Evolutionary conservation across 2,888 invertebrate species (phyloP), one percentile per base, ranked within the genome.

Genomic region (Stictocephala bisonia): DNA sequence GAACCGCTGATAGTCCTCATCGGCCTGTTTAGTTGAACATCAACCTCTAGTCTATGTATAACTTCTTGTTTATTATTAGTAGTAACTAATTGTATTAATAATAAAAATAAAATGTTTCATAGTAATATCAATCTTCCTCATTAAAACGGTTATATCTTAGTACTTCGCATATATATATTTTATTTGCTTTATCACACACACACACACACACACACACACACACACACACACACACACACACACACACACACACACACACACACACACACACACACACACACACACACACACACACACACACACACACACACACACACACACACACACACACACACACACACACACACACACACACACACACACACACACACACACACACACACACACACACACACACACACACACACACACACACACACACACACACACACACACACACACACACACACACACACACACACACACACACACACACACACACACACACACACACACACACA

Each of bases 181-280:
- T 18, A 26, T n/a, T n/a, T n/a, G n/a, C n/a, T n/a, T n/a, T n/a
- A n/a, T n/a, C n/a, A n/a, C n/a, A n/a, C n/a, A n/a, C 24, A 22
- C 56, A 22, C 22, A 18, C 24, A 56, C 56, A 56, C 18, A 15
- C 22, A 20, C 24, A 53, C 15, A 53, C 24, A 53, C 7, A 53
- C 53, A 58, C 58, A 29, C 58, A 58, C 24, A 29, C 58, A 58
- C 29, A 29, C 58, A 58, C 58, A 27, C 26, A 58, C 58, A 27
- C 58, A 58, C 58, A 58, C 58, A 58, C 58, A 26, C 58, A 29
- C 58, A 27, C 58, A 29, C 58, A 29, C 58, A 58, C 58, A 58
- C 29, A 58, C 58, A 58, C 6, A 58, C 58, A 58, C 9, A 56
- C 56, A 56, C 56, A 56, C 56, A 56, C 56, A 56, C 56, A 56